phyloP scores from a whole-genome alignment of 2,113 vertebrate species.

The Trachemys scripta region DNA sequence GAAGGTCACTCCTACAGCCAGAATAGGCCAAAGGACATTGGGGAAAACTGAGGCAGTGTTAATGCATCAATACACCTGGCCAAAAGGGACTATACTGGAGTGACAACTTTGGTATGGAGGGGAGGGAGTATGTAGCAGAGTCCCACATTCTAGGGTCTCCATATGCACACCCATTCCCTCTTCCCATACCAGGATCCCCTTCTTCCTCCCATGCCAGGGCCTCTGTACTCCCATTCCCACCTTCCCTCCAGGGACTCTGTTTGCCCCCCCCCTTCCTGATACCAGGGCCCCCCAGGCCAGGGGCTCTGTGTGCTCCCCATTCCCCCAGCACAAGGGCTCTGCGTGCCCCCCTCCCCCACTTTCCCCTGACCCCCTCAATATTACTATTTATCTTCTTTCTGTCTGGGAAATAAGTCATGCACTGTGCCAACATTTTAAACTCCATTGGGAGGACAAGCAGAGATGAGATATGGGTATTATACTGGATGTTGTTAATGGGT shows the following conservation, averaged over 20 bases:
- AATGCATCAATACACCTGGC: not conserved
- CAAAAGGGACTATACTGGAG: not conserved
- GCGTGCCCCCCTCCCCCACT: too few relatives aligned
- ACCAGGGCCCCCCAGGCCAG: too few relatives aligned
- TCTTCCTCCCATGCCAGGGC: not conserved
- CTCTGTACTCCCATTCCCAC: not conserved
- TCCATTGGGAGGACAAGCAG: not conserved
- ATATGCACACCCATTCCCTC: not conserved
- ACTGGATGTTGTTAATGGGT: not conserved
- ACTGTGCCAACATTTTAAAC: not conserved
- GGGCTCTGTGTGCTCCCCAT: too few relatives aligned
- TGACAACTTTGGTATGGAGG: not conserved
- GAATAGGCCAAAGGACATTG: not conserved
- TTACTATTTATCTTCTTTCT: not conserved
- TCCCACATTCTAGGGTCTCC: not conserved
- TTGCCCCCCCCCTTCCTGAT: too few relatives aligned
- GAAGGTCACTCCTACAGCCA: not conserved
- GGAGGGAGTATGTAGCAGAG: not conserved
- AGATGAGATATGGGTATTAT: not conserved
- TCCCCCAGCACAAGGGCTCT: too few relatives aligned
- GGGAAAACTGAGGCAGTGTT: not conserved
- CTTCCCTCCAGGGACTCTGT: not conserved
- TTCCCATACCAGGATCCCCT: not conserved
- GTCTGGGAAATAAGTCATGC: conserved; percentile 34
- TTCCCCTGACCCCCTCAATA: not conserved